Percentiles rank a stretch among this genome's conserved stretches.
These are phyloP conservation scores for Fragum whitleyi DNA, from an alignment of 2,888 invertebrate species.

Conservation along the genomic window DNA sequence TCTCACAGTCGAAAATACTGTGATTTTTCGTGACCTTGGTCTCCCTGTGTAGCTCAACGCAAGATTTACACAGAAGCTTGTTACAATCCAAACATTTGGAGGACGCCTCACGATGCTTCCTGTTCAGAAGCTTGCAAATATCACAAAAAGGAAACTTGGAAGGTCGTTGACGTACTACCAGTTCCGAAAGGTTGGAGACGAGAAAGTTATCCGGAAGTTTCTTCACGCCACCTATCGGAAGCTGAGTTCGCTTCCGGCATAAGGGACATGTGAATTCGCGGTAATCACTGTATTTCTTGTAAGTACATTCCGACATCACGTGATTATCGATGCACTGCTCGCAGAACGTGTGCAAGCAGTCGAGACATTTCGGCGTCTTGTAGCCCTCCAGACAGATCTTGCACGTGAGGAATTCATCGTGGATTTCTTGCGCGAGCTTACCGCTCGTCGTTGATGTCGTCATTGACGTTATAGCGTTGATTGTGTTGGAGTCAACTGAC, in stretches of 20 bases:
- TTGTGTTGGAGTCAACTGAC: slow-evolving; percentile 74
- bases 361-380: slow-evolving; percentile 85
- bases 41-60: slow-evolving; percentile 84
- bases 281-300: slow-evolving; percentile 86
- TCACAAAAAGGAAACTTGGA: slow-evolving; percentile 85
- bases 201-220: slow-evolving; percentile 86
- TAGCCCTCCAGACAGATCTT: slow-evolving; percentile 85
- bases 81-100: slow-evolving; percentile 85
- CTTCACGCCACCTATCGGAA: slow-evolving; percentile 85
- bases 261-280: slow-evolving; percentile 85
- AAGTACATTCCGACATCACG: slow-evolving; percentile 84
- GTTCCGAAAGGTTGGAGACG: slow-evolving; percentile 84
- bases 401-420: slow-evolving; percentile 85
- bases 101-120: slow-evolving; percentile 84
- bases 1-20: slow-evolving; percentile 85
- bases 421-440: slow-evolving; percentile 85
- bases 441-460: slow-evolving; percentile 73
- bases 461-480: slow-evolving; percentile 69
- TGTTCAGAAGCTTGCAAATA: slow-evolving; percentile 84
- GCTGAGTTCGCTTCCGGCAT: slow-evolving; percentile 85
- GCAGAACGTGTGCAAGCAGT: slow-evolving; percentile 85
- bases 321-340: slow-evolving; percentile 85
- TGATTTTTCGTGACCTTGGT: slow-evolving; percentile 85
- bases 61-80: slow-evolving; percentile 84
- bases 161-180: slow-evolving; percentile 82